phyloP scores from a whole-genome alignment of 2,888 invertebrate genomes.

The Eilema depressum region DNA sequence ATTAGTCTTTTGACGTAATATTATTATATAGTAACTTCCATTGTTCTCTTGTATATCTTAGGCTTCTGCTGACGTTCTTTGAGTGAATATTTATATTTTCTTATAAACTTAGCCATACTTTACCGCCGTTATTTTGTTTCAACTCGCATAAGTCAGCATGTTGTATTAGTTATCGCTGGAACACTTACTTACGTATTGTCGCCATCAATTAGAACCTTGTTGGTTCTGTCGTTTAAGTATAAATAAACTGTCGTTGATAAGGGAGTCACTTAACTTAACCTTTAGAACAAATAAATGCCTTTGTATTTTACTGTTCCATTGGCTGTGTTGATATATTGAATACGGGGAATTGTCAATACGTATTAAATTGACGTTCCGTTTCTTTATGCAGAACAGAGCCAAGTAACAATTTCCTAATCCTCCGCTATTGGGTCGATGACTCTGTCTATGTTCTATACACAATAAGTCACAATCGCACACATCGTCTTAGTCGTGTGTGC shows the following conservation, averaged over 20 bases:
- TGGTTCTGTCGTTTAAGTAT: constrained; percentile 42
- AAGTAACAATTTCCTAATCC: constrained; percentile 74
- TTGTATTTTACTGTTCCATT: constrained; percentile 33
- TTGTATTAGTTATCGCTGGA: constrained; percentile 32
- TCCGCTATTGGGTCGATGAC: constrained; percentile 76
- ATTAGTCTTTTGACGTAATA: not conserved
- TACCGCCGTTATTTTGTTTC: constrained; percentile 5
- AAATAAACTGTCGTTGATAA: constrained; percentile 52
- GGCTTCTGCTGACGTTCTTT: not conserved
- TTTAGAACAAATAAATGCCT: constrained; percentile 42
- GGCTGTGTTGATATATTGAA: constrained; percentile 24
- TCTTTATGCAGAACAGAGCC: constrained; percentile 60
- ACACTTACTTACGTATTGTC: constrained; percentile 34
- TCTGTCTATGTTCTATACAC: constrained; percentile 50
- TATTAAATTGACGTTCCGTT: constrained; percentile 51
- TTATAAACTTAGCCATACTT: constrained; percentile 1
- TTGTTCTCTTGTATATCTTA: not conserved
- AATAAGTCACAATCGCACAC: constrained; percentile 71
- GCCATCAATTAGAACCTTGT: constrained; percentile 48
- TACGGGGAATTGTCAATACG: constrained; percentile 33
- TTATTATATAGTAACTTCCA: not conserved
- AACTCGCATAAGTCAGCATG: not conserved
- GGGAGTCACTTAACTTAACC: constrained; percentile 48
- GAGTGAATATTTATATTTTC: not conserved
- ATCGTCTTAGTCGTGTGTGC: constrained; percentile 56